phyloP scores from a whole-genome alignment of 2,888 invertebrate species.

The Lacanobia oleracea region DNA sequence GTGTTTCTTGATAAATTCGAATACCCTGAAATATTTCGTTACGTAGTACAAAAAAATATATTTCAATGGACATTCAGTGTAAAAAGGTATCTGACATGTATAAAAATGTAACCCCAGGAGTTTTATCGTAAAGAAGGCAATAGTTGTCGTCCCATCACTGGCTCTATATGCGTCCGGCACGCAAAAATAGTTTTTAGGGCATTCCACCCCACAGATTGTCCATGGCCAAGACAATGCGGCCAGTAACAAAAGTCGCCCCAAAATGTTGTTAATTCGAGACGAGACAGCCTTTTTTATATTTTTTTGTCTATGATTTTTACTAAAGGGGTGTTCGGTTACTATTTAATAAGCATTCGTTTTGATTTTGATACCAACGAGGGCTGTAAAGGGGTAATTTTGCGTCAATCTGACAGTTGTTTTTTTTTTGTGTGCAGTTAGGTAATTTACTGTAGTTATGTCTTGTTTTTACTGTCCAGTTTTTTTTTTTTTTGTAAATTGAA shows the following conservation, averaged over 20 bases:
- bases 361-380: conserved; percentile 67
- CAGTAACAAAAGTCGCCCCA: conserved; percentile 85
- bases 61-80: background rate
- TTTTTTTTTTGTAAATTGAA: conserved; percentile 4
- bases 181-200: conserved; percentile 79
- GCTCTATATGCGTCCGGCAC: conserved; percentile 67
- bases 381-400: conserved; percentile 74
- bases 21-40: background rate
- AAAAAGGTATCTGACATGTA: background rate
- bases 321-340: conserved; percentile 83
- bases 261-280: conserved; percentile 80
- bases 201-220: conserved; percentile 76
- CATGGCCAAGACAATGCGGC: conserved; percentile 75
- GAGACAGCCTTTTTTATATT: conserved; percentile 69
- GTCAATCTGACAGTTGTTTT: conserved; percentile 61
- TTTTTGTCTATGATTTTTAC: conserved; percentile 63
- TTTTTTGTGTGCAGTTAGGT: conserved; percentile 7
- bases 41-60: background rate
- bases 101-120: background rate
- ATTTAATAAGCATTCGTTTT: conserved; percentile 83
- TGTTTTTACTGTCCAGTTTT: background rate
- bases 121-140: background rate
- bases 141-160: conserved; percentile 17
- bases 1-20: background rate
- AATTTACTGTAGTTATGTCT: background rate